Evolutionary conservation across 2,888 invertebrate genomes (phyloP).

Genomic region (Hydropsyche betteni): DNA sequence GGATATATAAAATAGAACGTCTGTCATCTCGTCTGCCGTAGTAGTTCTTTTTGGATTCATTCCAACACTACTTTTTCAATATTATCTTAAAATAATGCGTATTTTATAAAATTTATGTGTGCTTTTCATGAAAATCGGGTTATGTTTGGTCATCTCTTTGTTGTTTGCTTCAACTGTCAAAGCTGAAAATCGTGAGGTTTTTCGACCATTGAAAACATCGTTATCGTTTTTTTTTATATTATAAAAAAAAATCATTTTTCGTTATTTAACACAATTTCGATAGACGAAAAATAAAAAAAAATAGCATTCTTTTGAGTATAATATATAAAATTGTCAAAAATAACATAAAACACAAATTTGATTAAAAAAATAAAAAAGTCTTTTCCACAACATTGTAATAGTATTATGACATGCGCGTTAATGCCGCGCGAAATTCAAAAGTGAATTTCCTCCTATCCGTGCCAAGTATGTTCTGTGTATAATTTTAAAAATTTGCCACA

Average conservation of each 20-base stretch:
- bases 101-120: no score
- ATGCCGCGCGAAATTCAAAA: conserved; percentile 5
- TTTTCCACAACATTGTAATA: not conserved
- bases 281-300: not conserved
- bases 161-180: no score
- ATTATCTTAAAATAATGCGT: no score
- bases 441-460: conserved; percentile 19
- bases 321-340: not conserved
- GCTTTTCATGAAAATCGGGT: no score
- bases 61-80: not conserved
- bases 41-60: not conserved
- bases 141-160: no score
- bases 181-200: no score
- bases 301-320: not conserved
- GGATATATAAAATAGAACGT: conserved; percentile 29
- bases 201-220: no score
- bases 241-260: not conserved
- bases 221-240: no score
- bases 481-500: no score
- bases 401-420: not conserved
- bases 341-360: no score
- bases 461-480: not conserved
- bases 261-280: not conserved
- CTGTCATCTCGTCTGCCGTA: conserved; percentile 38
- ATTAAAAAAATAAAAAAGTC: not conserved